Evolutionary conservation across 2,797 vertebrate genomes (phyloP).

Genomic region (Psittacula derbiana): DNA sequence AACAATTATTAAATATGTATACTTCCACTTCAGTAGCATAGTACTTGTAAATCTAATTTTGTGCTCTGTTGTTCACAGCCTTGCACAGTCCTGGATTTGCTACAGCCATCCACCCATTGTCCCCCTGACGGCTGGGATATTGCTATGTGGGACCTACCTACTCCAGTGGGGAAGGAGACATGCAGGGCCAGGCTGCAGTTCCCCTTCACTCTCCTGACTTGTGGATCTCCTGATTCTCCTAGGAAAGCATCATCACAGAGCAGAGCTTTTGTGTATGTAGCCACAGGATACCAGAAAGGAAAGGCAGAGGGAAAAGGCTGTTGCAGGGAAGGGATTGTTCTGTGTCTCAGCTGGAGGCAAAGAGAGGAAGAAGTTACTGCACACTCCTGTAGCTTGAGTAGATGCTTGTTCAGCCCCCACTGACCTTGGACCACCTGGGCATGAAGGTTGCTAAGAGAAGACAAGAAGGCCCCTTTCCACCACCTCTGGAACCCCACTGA

Average conservation of each 20-base stretch:
- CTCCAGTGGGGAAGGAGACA: neutral
- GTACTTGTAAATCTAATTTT: neutral
- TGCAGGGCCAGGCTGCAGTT: neutral
- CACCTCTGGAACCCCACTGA: neutral
- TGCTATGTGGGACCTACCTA: fast-evolving
- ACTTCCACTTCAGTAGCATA: neutral
- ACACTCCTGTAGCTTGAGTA: neutral
- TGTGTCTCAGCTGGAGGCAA: neutral
- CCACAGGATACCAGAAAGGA: neutral
- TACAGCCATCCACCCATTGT: neutral
- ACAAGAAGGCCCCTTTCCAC: neutral
- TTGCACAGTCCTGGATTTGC: neutral
- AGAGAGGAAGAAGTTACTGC: neutral
- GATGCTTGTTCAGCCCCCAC: fast-evolving
- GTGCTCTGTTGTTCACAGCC: neutral
- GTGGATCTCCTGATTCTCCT: fast-evolving
- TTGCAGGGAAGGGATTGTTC: neutral
- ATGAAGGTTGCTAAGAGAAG: neutral
- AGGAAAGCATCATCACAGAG: neutral
- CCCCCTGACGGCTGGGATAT: neutral
- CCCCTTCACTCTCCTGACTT: neutral
- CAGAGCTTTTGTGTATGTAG: fast-evolving
- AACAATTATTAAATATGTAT: neutral
- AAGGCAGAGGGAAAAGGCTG: neutral
- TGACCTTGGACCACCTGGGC: neutral